Evolutionary conservation across 1,140 invertebrate species (phyloP).

Genomic region (Pemphigus obesinymphae): DNA sequence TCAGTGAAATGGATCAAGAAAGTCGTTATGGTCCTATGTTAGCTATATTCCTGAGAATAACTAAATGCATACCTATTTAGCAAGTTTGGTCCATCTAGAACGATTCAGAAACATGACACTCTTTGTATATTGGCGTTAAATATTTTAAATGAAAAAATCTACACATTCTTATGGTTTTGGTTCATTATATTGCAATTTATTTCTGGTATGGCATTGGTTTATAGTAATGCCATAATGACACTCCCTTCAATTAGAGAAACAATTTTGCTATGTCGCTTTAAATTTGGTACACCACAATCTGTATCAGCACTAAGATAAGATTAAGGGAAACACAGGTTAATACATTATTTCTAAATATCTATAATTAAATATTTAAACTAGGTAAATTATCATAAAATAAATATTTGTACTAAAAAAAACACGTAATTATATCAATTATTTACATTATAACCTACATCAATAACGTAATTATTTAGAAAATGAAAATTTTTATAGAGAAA

Average conservation of each 20-base stretch:
- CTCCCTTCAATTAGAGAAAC: conserved; percentile 74
- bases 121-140: conserved; percentile 83
- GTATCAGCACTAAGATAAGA: conserved; percentile 64
- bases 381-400: no score
- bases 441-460: no score
- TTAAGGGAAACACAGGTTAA: conserved; percentile 72
- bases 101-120: conserved; percentile 74
- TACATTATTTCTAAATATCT: neutral
- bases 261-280: conserved; percentile 70
- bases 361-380: neutral
- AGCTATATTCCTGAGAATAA: conserved; percentile 77
- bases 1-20: conserved; percentile 73
- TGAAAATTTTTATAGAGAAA: no score
- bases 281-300: conserved; percentile 65
- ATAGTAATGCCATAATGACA: conserved; percentile 72
- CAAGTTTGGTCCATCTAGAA: conserved; percentile 81
- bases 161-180: conserved; percentile 87
- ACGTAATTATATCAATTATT: neutral
- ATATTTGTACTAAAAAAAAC: no score
- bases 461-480: no score
- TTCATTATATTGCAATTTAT: conserved; percentile 76
- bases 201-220: conserved; percentile 71
- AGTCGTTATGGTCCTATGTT: conserved; percentile 56
- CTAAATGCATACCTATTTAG: conserved; percentile 91
- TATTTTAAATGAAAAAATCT: conserved; percentile 90